Conservation (phyloP, 2,797 vertebrate genomes). For the Ptychobarbus kaznakovi region DNA sequence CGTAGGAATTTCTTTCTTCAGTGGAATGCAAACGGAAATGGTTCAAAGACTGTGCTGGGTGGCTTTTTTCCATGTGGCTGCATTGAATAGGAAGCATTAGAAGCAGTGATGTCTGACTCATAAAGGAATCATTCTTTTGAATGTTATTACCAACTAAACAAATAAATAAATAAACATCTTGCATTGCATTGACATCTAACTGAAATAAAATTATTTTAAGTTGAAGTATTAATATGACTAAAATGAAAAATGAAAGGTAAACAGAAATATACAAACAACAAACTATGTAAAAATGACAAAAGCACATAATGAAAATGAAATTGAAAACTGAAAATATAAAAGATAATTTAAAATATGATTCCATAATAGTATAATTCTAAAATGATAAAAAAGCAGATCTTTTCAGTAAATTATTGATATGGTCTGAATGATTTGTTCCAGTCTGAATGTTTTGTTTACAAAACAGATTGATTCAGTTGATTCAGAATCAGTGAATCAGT, state of each 20-base stretch:
- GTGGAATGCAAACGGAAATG: neutral
- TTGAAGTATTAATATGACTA: neutral
- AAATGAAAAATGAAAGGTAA: too few relatives aligned
- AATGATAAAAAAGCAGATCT: neutral
- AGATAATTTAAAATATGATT: neutral
- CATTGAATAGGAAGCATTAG: neutral
- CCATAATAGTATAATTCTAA: neutral
- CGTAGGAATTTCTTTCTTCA: too few relatives aligned
- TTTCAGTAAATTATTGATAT: neutral
- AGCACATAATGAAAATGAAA: neutral
- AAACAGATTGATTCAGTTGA: neutral
- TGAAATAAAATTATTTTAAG: neutral
- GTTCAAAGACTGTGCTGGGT: neutral
- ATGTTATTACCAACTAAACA: too few relatives aligned
- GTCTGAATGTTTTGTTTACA: neutral
- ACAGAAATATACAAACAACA: too few relatives aligned
- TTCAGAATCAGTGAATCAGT: neutral
- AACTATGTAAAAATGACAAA: too few relatives aligned
- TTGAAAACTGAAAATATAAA: neutral
- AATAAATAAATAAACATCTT: too few relatives aligned
- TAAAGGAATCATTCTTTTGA: too few relatives aligned
- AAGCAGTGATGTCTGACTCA: too few relatives aligned
- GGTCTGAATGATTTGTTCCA: neutral
- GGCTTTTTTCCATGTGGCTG: neutral
- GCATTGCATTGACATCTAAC: too few relatives aligned